Evolutionary conservation across 2,888 invertebrate species (phyloP), one percentile per base, ranked within the genome.

Genomic region (Malacosoma neustria): DNA sequence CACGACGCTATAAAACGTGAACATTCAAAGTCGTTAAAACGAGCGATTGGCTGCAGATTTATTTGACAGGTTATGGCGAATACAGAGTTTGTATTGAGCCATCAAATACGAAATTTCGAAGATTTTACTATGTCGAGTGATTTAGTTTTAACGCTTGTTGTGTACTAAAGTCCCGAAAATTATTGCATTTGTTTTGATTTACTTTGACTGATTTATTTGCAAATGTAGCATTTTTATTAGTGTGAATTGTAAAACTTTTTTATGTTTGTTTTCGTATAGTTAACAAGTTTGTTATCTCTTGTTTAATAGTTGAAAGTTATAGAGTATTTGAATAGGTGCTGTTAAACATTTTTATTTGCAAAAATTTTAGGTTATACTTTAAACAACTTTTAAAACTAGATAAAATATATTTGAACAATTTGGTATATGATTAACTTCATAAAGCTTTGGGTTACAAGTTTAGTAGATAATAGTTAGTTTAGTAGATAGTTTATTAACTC

Each of bases 41-140:
- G 29, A 40, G 42, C 41, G 39, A 51, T 57, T 39, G 51, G 35
- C 41, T 42, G 42, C 43, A 39, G 57, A 62, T 72, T 72, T 72
- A 74, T 73, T 69, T 63, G 75, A 70, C 72, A 70, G 64, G 60
- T 65, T 69, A 67, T 61, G 46, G 61, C 57, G 46, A 61, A 61
- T 56, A 55, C 52, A 57, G 56, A 52, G 51, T 53, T 51, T 45
- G 52, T 49, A 62, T 63, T 55, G 59, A 48, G 61, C 52, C 57
- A 70, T 71, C 55, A 67, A 68, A 61, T 43, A 43, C 36, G 31
- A 38, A 47, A 45, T 46, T 61, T 61, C 53, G 34, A 35, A 47
- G 57, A 46, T 37, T 52, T 50, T 41, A 48, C 54, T 22, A 6
- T 50, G 46, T 39, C 46, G 52, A 39, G 46, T 33, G 42, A 57